Evolutionary conservation across 2,113 vertebrate genomes (phyloP).

Genomic region (Ramphastos sulfuratus): DNA sequence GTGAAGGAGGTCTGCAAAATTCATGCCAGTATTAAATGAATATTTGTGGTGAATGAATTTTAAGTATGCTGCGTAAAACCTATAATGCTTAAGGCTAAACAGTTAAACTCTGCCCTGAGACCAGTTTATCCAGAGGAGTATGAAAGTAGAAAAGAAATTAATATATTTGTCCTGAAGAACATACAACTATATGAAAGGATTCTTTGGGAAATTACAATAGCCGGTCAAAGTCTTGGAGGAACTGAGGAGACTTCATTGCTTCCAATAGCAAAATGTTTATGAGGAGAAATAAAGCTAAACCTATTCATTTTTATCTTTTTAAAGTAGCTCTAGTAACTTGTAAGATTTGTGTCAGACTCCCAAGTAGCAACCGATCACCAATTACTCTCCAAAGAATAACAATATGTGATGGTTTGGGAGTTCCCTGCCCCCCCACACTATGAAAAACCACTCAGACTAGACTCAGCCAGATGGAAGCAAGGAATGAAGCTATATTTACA

Average conservation of each 20-base stretch:
- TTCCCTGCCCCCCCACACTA: too few relatives aligned
- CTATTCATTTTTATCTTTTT: not conserved
- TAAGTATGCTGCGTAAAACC: not conserved
- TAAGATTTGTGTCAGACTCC: constrained; percentile 17
- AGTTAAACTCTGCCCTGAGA: constrained; percentile 5
- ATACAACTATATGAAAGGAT: not conserved
- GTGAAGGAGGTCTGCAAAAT: not conserved
- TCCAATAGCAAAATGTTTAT: not conserved
- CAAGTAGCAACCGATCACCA: constrained; percentile 15
- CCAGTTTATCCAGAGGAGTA: not conserved
- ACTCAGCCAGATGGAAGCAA: too few relatives aligned
- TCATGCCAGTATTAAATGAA: not conserved
- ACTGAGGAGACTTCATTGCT: not conserved
- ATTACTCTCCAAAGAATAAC: constrained; percentile 20
- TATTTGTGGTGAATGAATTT: constrained; percentile 6
- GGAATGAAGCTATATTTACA: too few relatives aligned
- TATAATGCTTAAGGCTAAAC: not conserved
- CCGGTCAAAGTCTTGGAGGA: not conserved
- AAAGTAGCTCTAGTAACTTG: not conserved
- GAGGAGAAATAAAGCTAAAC: constrained; percentile 2
- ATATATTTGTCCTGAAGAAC: not conserved
- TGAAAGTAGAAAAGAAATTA: not conserved
- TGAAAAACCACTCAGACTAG: too few relatives aligned
- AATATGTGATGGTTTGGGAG: not conserved
- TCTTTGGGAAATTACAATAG: not conserved